Evolutionary conservation across 2,797 vertebrate species (phyloP).

Genomic region (Ara ararauna): DNA sequence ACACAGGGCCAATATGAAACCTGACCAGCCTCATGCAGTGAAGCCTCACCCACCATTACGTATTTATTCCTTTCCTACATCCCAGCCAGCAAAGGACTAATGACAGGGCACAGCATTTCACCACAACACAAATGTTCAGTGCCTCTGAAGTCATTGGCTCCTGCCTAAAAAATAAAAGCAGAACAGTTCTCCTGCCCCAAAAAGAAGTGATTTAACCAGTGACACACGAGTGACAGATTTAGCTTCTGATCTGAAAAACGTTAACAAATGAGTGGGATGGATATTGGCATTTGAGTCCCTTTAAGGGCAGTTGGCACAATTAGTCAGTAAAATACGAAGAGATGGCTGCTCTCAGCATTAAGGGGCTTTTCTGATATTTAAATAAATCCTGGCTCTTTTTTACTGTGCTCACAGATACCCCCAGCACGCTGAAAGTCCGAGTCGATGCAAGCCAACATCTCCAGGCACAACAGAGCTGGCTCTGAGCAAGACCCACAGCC

Average conservation of each 20-base stretch:
- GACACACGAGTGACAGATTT: conserved; percentile 49
- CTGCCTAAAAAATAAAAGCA: background rate
- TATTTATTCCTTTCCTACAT: background rate
- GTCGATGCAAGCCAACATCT: background rate
- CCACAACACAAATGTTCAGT: background rate
- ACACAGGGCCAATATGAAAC: background rate
- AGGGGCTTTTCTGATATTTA: background rate
- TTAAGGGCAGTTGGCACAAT: conserved; percentile 57
- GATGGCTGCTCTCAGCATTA: conserved; percentile 33
- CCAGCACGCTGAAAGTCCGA: accelerated
- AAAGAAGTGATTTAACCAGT: conserved; percentile 45
- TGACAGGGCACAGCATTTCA: background rate
- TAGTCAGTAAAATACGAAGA: conserved; percentile 54
- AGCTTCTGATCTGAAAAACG: conserved; percentile 63
- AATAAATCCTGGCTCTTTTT: background rate
- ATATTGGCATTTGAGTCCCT: conserved; percentile 60
- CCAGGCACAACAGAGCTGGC: conserved; percentile 42
- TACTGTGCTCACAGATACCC: background rate
- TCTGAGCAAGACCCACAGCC: conserved; percentile 28
- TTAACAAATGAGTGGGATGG: conserved; percentile 61
- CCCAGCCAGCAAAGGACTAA: background rate
- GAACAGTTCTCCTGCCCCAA: conserved; percentile 15
- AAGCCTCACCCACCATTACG: background rate
- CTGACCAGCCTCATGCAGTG: background rate
- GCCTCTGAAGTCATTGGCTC: background rate